Conservation (phyloP, 92 coral and sea anemone species). For the Phenganax subtilis region DNA sequence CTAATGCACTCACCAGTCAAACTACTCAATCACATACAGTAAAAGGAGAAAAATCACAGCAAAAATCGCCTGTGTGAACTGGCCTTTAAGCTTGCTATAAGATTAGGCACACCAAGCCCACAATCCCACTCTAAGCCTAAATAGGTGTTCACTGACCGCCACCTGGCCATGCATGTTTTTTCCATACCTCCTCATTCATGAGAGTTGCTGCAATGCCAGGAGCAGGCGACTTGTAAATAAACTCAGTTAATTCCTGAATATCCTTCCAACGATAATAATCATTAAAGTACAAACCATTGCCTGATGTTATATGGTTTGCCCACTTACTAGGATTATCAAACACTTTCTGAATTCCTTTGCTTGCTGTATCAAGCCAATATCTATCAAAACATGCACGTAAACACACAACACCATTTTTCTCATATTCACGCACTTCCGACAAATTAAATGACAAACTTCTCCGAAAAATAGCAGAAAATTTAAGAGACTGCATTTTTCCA, state of each 20-base stretch:
- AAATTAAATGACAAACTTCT: background rate
- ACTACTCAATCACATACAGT: no score
- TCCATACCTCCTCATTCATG: conserved; percentile 58
- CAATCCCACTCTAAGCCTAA: no score
- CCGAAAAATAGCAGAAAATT: background rate
- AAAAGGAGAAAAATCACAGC: no score
- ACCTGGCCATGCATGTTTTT: background rate
- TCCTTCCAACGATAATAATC: conserved; percentile 63
- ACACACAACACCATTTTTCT: conserved; percentile 66
- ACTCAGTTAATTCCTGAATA: conserved; percentile 63
- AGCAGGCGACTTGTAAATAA: conserved; percentile 67
- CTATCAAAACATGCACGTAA: conserved; percentile 61
- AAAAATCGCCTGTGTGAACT: no score
- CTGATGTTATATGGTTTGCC: conserved; percentile 43
- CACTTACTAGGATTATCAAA: conserved; percentile 58
- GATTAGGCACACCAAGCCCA: background rate
- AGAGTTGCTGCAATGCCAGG: conserved; percentile 59
- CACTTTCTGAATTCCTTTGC: conserved; percentile 57
- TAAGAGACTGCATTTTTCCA: background rate
- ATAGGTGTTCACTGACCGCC: no score
- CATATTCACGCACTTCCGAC: background rate
- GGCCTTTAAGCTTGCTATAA: no score
- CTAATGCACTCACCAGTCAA: no score
- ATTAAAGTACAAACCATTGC: conserved; percentile 54
- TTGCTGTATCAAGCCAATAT: conserved; percentile 65